A percentile compares a stretch with the other conserved stretches of the same genome.
phyloP scores from a whole-genome alignment of 2,113 vertebrate species.

The Struthidea cinerea region DNA sequence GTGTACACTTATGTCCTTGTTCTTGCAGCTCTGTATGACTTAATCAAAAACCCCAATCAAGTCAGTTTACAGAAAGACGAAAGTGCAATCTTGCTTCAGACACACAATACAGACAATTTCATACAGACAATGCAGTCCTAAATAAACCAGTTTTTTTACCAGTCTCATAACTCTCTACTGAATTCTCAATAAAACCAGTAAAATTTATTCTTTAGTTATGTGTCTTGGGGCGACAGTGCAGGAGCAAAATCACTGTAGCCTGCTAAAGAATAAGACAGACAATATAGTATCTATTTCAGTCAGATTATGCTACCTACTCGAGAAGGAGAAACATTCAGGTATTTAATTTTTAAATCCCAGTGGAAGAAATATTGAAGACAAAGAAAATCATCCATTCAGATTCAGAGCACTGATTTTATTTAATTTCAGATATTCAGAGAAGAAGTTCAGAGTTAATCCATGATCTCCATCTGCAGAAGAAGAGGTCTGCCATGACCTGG shows the following conservation, averaged over 20 bases:
- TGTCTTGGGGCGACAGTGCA: background rate
- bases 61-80: background rate
- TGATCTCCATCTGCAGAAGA: background rate
- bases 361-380: background rate
- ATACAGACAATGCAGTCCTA: background rate
- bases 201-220: background rate
- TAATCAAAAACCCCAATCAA: background rate
- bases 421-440: background rate
- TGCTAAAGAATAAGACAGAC: background rate
- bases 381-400: background rate
- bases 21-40: background rate
- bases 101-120: background rate
- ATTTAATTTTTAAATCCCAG: background rate
- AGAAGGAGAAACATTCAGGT: background rate
- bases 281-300: background rate
- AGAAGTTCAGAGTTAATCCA: background rate
- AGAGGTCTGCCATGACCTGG: background rate
- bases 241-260: background rate
- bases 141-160: background rate
- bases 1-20: rapidly evolving
- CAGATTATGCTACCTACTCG: background rate
- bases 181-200: background rate
- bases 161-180: background rate
- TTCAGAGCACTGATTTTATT: background rate
- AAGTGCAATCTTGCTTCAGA: background rate